Percentiles rank a stretch among this genome's conserved stretches.
Conservation (phyloP, 2,888 invertebrate genomes). For the Campoletis raptor region DNA sequence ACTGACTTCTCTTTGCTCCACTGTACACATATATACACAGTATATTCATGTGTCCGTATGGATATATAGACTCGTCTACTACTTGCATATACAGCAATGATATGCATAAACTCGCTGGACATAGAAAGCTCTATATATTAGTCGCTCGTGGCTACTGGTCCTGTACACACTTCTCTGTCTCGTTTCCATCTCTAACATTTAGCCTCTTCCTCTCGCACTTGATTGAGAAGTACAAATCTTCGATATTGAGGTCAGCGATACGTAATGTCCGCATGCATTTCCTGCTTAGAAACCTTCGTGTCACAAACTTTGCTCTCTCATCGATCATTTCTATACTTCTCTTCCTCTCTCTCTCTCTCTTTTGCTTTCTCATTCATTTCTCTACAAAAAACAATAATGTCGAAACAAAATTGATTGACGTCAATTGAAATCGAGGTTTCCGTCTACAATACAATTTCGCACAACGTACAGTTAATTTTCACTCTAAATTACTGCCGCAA, state of each 20-base stretch:
- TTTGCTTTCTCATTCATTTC: background rate
- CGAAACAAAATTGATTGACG: background rate
- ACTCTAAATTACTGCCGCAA: background rate
- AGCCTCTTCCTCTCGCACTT: constrained; percentile 14
- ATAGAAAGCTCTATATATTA: constrained; percentile 14
- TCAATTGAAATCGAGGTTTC: background rate
- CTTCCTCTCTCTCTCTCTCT: background rate
- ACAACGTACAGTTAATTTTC: background rate
- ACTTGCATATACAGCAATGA: constrained; percentile 1
- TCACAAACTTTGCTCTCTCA: constrained; percentile 18
- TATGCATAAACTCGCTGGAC: constrained; percentile 28
- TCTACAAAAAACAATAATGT: background rate
- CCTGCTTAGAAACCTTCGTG: constrained; percentile 3
- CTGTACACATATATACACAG: background rate
- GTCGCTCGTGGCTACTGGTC: background rate
- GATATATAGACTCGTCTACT: background rate
- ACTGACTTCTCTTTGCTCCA: constrained; percentile 16
- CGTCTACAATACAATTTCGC: background rate
- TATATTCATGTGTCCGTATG: background rate
- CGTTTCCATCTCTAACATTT: background rate
- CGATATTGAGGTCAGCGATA: constrained; percentile 34
- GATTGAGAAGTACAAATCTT: constrained; percentile 35
- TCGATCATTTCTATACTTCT: constrained; percentile 13
- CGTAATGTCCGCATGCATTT: constrained; percentile 26
- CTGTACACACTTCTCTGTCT: constrained; percentile 22